Evolutionary conservation across 1,140 invertebrate genomes (phyloP).

Genomic region (Drosophila pandora): DNA sequence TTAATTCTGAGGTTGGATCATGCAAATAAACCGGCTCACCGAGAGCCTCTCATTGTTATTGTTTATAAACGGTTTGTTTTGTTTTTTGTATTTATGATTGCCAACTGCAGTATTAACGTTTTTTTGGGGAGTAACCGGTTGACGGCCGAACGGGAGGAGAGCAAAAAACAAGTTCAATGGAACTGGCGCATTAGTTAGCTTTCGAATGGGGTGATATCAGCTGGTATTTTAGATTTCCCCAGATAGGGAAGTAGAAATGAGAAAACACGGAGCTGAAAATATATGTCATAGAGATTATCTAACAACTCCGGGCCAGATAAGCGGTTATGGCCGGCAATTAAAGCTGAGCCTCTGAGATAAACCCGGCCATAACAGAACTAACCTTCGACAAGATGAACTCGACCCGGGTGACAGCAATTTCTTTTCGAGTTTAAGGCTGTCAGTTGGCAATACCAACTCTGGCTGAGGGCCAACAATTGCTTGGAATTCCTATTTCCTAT

Average conservation of each 20-base stretch:
- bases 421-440: conserved; percentile 9
- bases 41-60: conserved; percentile 23
- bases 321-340: conserved; percentile 31
- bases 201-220: conserved; percentile 31
- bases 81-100: conserved; percentile 14
- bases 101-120: conserved; percentile 25
- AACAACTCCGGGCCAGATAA: conserved; percentile 26
- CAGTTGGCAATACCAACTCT: conserved; percentile 22
- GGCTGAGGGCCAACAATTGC: conserved; percentile 57
- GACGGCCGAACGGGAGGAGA: background rate
- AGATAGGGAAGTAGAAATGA: conserved; percentile 25
- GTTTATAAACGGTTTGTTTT: conserved; percentile 21
- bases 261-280: conserved; percentile 20
- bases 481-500: conserved; percentile 17
- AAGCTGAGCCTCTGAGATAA: conserved; percentile 30
- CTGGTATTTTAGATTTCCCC: conserved; percentile 22
- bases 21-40: conserved; percentile 63
- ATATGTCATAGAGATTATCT: conserved; percentile 14
- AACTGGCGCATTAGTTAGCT: conserved; percentile 23
- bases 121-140: conserved; percentile 26
- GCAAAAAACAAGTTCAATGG: conserved; percentile 37
- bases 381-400: conserved; percentile 59
- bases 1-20: conserved; percentile 44
- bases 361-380: conserved; percentile 55
- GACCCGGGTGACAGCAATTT: conserved; percentile 8